phyloP scores from a whole-genome alignment of 2,888 invertebrate genomes.

The Rhorus exstirpatorius region DNA sequence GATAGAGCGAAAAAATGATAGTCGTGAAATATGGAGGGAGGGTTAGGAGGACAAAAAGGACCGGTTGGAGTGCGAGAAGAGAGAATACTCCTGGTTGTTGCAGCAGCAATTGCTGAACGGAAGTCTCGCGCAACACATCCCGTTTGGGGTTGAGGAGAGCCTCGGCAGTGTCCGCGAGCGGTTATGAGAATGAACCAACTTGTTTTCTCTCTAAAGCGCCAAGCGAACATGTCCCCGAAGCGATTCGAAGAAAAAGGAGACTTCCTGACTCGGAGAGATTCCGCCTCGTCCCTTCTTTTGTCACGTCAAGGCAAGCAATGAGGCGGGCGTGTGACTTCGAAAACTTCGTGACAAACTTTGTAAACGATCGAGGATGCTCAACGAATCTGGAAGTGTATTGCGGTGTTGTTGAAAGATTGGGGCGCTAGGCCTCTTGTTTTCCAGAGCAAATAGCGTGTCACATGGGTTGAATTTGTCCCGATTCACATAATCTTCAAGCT shows the following conservation, averaged over 20 bases:
- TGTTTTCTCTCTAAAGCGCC: slow-evolving; percentile 50
- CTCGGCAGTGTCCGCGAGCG: background rate
- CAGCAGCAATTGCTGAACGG: slow-evolving; percentile 33
- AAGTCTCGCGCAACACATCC: slow-evolving; percentile 29
- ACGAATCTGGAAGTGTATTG: background rate
- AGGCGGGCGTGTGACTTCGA: background rate
- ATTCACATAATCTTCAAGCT: no score
- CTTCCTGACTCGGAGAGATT: slow-evolving; percentile 24
- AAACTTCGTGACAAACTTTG: slow-evolving; percentile 5
- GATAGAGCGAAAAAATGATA: slow-evolving; percentile 19
- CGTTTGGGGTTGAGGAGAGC: slow-evolving; percentile 12
- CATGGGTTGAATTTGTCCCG: no score
- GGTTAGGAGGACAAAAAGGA: background rate
- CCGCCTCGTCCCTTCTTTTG: slow-evolving; percentile 11
- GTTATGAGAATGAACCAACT: slow-evolving; percentile 45
- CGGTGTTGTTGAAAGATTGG: background rate
- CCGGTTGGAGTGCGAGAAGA: slow-evolving; percentile 43
- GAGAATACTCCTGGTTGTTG: background rate
- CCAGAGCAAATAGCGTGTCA: no score
- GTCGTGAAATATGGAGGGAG: background rate
- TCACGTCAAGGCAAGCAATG: background rate
- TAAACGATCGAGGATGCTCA: background rate
- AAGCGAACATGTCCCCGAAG: slow-evolving; percentile 29
- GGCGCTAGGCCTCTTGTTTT: background rate
- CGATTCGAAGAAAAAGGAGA: slow-evolving; percentile 1